These are phyloP conservation scores for Dasyornis broadbenti DNA, from an alignment of 2,113 vertebrate genomes.

Conservation along the genomic window DNA sequence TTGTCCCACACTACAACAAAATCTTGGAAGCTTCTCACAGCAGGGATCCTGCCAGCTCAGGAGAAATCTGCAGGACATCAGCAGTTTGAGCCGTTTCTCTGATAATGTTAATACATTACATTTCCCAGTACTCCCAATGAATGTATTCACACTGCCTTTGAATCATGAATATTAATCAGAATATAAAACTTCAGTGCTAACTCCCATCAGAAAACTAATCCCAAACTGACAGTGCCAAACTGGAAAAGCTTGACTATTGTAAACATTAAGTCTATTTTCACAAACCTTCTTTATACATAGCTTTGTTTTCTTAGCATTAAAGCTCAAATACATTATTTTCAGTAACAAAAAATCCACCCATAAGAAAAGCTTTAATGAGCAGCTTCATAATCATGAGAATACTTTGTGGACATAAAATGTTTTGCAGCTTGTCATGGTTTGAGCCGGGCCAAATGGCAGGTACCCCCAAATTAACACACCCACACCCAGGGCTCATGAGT, in stretches of 20 bases:
- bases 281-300: not conserved
- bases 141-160: not conserved
- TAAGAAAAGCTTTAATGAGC: not conserved
- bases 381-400: not conserved
- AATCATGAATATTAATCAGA: not conserved
- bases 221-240: not conserved
- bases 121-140: not conserved
- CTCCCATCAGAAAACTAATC: not conserved
- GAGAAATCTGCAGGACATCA: not conserved
- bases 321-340: not conserved
- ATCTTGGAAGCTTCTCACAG: not conserved
- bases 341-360: not conserved
- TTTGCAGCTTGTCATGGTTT: too few species aligned
- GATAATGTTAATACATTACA: not conserved
- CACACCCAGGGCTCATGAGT: too few species aligned
- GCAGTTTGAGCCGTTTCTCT: not conserved
- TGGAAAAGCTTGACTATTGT: not conserved
- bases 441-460: too few species aligned
- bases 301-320: not conserved
- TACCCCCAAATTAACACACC: too few species aligned
- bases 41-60: not conserved
- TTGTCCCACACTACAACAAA: not conserved
- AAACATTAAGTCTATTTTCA: not conserved
- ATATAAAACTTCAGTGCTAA: not conserved
- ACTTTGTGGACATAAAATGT: not conserved